phyloP scores from a whole-genome alignment of 1,140 invertebrate genomes.

The Trissolcus basalis region DNA sequence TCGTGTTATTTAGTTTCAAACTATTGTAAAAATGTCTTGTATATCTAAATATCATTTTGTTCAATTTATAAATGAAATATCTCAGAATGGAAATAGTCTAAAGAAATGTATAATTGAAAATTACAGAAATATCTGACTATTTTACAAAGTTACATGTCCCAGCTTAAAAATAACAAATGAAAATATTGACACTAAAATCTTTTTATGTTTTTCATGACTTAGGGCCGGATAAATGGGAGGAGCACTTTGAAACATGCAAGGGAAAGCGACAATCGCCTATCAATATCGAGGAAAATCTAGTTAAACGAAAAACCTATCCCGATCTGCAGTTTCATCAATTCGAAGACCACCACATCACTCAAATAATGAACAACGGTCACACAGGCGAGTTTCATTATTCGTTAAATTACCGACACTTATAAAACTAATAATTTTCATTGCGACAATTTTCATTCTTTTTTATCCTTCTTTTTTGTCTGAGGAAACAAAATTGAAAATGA shows the following conservation, averaged over 20 bases:
- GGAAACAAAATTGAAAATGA: no score
- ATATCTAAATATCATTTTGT: no score
- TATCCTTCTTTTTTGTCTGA: no score
- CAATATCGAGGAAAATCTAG: slow-evolving; percentile 84
- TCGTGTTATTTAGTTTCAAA: no score
- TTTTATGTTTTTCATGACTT: neutral
- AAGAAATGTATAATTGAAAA: no score
- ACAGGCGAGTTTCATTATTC: slow-evolving; percentile 78
- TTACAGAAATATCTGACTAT: no score
- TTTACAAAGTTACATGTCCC: no score
- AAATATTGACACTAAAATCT: no score
- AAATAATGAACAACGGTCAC: slow-evolving; percentile 85
- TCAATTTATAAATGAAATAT: no score
- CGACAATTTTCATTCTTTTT: no score
- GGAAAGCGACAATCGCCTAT: slow-evolving; percentile 90
- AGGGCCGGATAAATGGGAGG: slow-evolving; percentile 85
- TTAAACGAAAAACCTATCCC: slow-evolving; percentile 77
- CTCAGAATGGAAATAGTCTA: no score
- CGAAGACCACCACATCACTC: slow-evolving; percentile 75
- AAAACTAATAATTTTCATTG: neutral
- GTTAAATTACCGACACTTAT: neutral
- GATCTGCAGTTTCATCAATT: slow-evolving; percentile 79
- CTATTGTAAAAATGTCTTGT: neutral
- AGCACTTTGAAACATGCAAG: slow-evolving; percentile 81
- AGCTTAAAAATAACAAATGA: no score